A percentile compares a stretch with the other conserved stretches of the same genome.
Conservation (phyloP, 2,888 invertebrate species). For the Pristionchus exspectatus region DNA sequence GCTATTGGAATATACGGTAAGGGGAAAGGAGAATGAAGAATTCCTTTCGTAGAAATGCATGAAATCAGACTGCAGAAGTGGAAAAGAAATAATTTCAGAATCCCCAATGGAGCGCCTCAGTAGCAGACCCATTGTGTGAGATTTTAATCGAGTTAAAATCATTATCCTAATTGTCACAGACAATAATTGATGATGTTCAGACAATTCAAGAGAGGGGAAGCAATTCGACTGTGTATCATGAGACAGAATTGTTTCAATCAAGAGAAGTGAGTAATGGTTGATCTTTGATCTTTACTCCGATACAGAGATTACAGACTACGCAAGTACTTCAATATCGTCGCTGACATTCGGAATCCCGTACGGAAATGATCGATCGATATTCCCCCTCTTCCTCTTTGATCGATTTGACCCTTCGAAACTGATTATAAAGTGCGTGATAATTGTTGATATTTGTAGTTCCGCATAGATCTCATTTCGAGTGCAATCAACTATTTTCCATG, state of each 20-base stretch:
- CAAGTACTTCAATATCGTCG: slow-evolving; percentile 51
- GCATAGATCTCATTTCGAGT: background rate
- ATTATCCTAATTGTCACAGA: background rate
- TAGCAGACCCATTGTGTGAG: slow-evolving; percentile 1
- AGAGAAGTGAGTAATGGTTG: slow-evolving; percentile 16
- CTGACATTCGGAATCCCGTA: slow-evolving; percentile 31
- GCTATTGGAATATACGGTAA: background rate
- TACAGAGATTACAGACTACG: slow-evolving; percentile 27
- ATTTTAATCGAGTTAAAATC: background rate
- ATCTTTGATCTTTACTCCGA: background rate
- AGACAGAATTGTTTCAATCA: slow-evolving; percentile 44
- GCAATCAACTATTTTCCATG: background rate
- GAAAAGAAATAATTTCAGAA: background rate
- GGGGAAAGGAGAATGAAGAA: background rate
- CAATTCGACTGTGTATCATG: slow-evolving; percentile 46
- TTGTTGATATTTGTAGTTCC: background rate
- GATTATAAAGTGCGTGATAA: slow-evolving; percentile 49
- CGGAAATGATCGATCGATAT: slow-evolving; percentile 20
- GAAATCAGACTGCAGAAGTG: background rate
- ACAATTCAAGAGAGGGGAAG: slow-evolving; percentile 29
- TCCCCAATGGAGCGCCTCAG: background rate
- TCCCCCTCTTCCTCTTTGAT: background rate
- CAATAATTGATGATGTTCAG: background rate
- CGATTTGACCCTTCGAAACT: slow-evolving; percentile 6
- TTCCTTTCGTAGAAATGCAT: background rate